phyloP scores from a whole-genome alignment of 2,797 vertebrate species.

The Alosa sapidissima region DNA sequence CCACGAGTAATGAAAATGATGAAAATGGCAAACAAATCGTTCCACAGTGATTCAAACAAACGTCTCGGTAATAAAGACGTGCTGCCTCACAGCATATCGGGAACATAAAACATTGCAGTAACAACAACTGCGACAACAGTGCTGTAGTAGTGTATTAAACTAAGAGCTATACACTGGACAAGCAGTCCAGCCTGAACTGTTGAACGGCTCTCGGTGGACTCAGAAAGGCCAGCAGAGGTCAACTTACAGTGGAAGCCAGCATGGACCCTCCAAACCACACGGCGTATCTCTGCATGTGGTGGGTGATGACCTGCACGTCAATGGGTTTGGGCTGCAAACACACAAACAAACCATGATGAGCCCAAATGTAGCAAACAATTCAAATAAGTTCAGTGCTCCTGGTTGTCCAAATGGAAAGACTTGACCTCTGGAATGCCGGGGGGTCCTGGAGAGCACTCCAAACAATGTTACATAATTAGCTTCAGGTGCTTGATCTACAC shows the following conservation, averaged over 20 bases:
- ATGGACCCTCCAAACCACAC: conserved; percentile 99
- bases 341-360: background rate
- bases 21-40: background rate
- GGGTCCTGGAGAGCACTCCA: background rate
- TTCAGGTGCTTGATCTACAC: background rate
- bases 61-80: background rate
- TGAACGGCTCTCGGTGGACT: background rate
- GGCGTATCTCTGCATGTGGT: conserved; percentile 98
- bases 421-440: background rate
- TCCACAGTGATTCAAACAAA: background rate
- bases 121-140: background rate
- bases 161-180: background rate
- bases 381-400: background rate
- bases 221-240: background rate
- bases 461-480: conserved; percentile 6
- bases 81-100: background rate
- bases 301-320: conserved; percentile 95
- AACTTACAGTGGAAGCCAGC: conserved; percentile 96
- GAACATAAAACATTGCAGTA: background rate
- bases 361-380: background rate
- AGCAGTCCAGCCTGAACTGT: background rate
- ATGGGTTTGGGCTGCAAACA: conserved; percentile 90
- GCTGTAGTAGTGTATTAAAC: background rate
- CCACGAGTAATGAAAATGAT: background rate
- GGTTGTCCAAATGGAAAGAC: background rate